Conservation (phyloP, 2,888 invertebrate genomes). For the Halocaridina rubra region DNA sequence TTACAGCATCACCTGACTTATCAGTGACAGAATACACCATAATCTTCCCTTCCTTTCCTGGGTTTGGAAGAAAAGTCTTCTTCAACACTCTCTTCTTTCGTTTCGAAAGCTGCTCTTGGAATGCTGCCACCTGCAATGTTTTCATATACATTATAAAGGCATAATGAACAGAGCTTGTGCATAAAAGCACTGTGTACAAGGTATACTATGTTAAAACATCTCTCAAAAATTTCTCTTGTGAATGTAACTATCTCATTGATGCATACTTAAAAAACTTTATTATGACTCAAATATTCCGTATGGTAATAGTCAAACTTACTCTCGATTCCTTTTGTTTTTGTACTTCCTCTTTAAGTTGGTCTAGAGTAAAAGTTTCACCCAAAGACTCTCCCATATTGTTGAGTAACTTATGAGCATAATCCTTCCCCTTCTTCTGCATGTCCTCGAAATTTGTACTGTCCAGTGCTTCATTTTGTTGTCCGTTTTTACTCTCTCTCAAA, state of each 20-base stretch:
- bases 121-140: slow-evolving; percentile 28
- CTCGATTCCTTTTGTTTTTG: slow-evolving; percentile 37
- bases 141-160: too few relatives aligned
- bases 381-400: slow-evolving; percentile 21
- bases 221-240: background rate
- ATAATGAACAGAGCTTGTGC: background rate
- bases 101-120: slow-evolving; percentile 31
- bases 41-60: slow-evolving; percentile 11
- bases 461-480: background rate
- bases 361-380: slow-evolving; percentile 22
- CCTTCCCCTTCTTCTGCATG: slow-evolving; percentile 29
- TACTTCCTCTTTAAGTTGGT: slow-evolving; percentile 31
- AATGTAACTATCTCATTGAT: background rate
- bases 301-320: slow-evolving; percentile 4
- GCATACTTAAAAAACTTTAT: background rate
- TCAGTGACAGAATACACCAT: slow-evolving; percentile 33
- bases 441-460: slow-evolving; percentile 11
- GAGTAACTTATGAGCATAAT: slow-evolving; percentile 20
- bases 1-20: background rate
- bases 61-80: background rate
- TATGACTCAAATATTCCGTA: background rate
- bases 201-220: background rate
- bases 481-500: slow-evolving; percentile 12
- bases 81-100: slow-evolving; percentile 10
- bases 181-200: background rate